Percentiles rank a stretch among this genome's conserved stretches.
Conservation (phyloP, 2,888 invertebrate species). For the Brenthis ino region DNA sequence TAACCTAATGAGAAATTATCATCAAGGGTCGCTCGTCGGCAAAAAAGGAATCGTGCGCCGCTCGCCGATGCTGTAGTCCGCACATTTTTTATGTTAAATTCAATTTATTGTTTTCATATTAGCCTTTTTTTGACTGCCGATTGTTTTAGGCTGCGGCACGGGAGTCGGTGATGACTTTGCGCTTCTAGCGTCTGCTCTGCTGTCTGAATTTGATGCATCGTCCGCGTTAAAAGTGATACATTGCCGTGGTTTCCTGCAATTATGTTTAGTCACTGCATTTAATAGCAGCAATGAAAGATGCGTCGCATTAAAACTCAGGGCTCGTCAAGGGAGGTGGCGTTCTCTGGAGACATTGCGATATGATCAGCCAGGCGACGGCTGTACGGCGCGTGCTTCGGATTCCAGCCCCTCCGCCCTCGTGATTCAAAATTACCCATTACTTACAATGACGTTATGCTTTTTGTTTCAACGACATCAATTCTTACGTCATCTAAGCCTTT, state of each 20-base stretch:
- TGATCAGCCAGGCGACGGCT: conserved; percentile 66
- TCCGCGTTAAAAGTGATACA: conserved; percentile 51
- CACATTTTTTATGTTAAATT: conserved; percentile 70
- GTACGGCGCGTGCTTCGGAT: conserved; percentile 78
- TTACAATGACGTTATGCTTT: conserved; percentile 75
- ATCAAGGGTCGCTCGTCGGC: conserved; percentile 69
- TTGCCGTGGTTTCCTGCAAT: conserved; percentile 47
- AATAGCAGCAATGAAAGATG: conserved; percentile 55
- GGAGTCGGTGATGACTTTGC: conserved; percentile 73
- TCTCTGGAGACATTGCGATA: conserved; percentile 76
- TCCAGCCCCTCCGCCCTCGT: conserved; percentile 56
- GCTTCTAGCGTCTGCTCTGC: conserved; percentile 54
- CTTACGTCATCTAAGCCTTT: conserved; percentile 64
- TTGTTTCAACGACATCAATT: conserved; percentile 59
- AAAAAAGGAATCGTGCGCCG: conserved; percentile 71
- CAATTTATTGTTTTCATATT: conserved; percentile 68
- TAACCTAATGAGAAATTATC: conserved; percentile 82
- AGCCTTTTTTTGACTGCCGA: conserved; percentile 64
- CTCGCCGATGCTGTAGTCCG: conserved; percentile 57
- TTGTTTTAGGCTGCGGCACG: conserved; percentile 72
- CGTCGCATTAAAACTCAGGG: conserved; percentile 40
- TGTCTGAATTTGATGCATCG: conserved; percentile 47
- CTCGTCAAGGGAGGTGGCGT: conserved; percentile 51
- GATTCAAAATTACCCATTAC: conserved; percentile 75
- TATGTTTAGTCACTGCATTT: conserved; percentile 48